A percentile compares a stretch with the other conserved stretches of the same genome.
phyloP scores from a whole-genome alignment of 2,888 invertebrate genomes.

The Ennomos erosarius region DNA sequence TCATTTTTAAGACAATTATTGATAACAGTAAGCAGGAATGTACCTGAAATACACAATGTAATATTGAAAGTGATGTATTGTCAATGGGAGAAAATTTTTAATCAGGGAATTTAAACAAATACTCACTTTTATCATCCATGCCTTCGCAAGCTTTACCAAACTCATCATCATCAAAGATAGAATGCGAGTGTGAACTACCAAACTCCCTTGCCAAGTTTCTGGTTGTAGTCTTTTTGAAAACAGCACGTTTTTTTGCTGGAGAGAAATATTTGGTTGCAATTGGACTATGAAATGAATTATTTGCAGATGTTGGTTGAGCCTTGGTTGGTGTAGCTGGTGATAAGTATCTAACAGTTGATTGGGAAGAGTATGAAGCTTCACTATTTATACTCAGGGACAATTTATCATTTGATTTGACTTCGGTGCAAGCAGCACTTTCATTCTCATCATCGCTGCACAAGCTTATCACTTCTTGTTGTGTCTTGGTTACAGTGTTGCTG shows the following conservation, averaged over 20 bases:
- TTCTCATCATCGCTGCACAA: constrained; percentile 62
- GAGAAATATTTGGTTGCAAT: constrained; percentile 62
- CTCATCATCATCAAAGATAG: constrained; percentile 32
- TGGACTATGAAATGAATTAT: constrained; percentile 37
- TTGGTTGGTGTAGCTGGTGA: constrained; percentile 44
- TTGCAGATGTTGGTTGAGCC: constrained; percentile 37
- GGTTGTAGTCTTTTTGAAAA: constrained; percentile 51
- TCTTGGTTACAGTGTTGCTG: constrained; percentile 21
- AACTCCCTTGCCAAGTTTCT: constrained; percentile 53
- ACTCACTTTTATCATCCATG: constrained; percentile 74
- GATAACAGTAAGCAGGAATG: constrained; percentile 63
- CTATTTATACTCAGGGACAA: constrained; percentile 17
- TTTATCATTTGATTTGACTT: constrained; percentile 7
- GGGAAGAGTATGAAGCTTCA: constrained; percentile 24
- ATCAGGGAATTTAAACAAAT: constrained; percentile 3
- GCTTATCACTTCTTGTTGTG: constrained; percentile 43
- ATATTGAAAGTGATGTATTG: too few relatives aligned
- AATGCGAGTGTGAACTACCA: constrained; percentile 13
- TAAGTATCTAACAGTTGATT: constrained; percentile 38
- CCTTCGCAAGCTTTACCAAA: constrained; percentile 47
- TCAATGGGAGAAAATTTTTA: too few relatives aligned
- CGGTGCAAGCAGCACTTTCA: constrained; percentile 36
- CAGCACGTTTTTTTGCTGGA: constrained; percentile 62
- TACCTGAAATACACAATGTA: constrained; percentile 54
- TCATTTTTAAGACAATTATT: constrained; percentile 57